Percentiles rank a stretch among this genome's conserved stretches.
These are phyloP conservation scores for Lepetodrilus schrolli DNA, from an alignment of 2,888 invertebrate genomes.

Conservation along the genomic window DNA sequence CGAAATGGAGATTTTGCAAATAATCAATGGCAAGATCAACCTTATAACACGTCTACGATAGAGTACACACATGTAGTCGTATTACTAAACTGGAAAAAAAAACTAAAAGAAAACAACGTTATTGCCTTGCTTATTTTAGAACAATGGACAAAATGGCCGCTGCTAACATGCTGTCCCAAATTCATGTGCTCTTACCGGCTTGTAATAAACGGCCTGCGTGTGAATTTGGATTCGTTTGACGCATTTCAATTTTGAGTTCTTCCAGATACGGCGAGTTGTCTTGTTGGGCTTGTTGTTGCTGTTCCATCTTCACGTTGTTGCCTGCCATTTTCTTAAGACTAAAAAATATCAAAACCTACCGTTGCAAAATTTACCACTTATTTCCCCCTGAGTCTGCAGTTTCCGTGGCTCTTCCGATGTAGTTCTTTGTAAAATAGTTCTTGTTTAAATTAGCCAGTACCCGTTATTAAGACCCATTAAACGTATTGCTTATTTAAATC, in stretches of 20 bases:
- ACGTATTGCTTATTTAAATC: too few species aligned
- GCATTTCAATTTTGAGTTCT: slow-evolving; percentile 59
- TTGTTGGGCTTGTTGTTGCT: neutral
- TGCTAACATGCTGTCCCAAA: neutral
- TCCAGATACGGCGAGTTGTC: slow-evolving; percentile 50
- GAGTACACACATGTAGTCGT: too few species aligned
- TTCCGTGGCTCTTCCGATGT: neutral
- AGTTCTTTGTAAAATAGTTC: neutral
- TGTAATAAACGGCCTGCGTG: slow-evolving; percentile 59
- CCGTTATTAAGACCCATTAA: too few species aligned
- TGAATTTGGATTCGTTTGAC: slow-evolving; percentile 54
- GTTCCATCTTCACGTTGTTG: neutral
- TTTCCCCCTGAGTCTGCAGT: neutral
- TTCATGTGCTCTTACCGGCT: slow-evolving; percentile 52
- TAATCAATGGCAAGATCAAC: too few species aligned
- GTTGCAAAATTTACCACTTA: neutral
- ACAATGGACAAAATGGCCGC: slow-evolving; percentile 9
- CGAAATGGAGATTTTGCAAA: too few species aligned
- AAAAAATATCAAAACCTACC: neutral
- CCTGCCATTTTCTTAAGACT: neutral
- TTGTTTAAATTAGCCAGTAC: too few species aligned
- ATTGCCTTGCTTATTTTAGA: slow-evolving; percentile 4
- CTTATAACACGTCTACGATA: too few species aligned
- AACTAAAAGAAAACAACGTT: too few species aligned
- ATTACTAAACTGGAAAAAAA: too few species aligned